phyloP scores from a whole-genome alignment of 2,888 invertebrate genomes.

The Antitype chi region DNA sequence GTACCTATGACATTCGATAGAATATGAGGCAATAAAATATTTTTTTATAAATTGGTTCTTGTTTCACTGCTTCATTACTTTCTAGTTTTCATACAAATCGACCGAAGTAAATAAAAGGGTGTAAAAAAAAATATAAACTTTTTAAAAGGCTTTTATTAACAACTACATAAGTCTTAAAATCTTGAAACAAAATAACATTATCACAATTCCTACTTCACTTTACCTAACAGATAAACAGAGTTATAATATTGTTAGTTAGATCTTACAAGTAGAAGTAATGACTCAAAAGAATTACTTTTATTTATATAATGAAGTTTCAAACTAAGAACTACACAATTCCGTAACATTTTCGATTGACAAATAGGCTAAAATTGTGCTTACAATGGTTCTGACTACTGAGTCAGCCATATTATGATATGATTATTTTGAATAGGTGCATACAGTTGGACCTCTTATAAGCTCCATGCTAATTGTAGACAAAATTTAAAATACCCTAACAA shows the following conservation, averaged over 20 bases:
- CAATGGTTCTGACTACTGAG: background rate
- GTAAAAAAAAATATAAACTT: background rate
- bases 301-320: background rate
- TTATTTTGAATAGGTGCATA: conserved; percentile 3
- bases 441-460: background rate
- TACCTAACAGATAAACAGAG: conserved; percentile 11
- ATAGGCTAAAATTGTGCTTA: background rate
- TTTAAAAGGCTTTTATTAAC: conserved; percentile 47
- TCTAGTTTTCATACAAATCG: background rate
- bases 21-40: conserved; percentile 54
- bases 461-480: background rate
- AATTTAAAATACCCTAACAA: background rate
- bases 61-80: background rate
- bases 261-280: conserved; percentile 5
- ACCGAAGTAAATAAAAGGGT: background rate
- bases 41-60: conserved; percentile 48
- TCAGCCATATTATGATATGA: conserved; percentile 7
- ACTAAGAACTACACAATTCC: background rate
- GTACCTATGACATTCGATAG: conserved; percentile 41
- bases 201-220: conserved; percentile 58
- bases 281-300: conserved; percentile 4
- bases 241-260: background rate
- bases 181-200: conserved; percentile 45
- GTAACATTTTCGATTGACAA: background rate
- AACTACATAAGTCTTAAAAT: conserved; percentile 57